phyloP scores from a whole-genome alignment of 2,113 vertebrate genomes.

The Lamprologus sp. region DNA sequence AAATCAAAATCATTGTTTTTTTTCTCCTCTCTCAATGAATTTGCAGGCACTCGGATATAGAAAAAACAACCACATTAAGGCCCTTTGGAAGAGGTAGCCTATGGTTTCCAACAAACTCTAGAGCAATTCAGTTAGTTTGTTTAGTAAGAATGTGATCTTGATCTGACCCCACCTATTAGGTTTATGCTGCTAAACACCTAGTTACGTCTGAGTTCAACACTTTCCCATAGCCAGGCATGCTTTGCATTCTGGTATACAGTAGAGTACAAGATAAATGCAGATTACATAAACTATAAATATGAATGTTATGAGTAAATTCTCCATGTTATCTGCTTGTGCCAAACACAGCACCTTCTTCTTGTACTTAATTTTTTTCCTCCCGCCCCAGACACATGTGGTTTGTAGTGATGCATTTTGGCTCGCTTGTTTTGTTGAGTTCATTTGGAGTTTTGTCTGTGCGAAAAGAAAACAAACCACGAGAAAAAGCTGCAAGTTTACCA shows the following conservation, averaged over 20 bases:
- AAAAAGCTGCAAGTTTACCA: neutral
- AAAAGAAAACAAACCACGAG: neutral
- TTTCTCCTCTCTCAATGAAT: neutral
- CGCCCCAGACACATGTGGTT: neutral
- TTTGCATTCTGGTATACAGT: neutral
- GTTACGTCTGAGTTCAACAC: neutral
- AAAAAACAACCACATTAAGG: neutral
- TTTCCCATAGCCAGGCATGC: neutral
- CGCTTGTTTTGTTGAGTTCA: neutral
- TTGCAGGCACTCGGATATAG: rapidly evolving
- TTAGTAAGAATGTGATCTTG: neutral
- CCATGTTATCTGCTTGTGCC: neutral
- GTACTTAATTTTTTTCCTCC: neutral
- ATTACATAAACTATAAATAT: neutral
- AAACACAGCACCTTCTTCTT: neutral
- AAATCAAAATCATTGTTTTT: neutral
- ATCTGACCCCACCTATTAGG: neutral
- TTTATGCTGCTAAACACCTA: neutral
- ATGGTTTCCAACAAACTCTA: neutral
- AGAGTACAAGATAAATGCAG: neutral
- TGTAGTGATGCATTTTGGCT: neutral
- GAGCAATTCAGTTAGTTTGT: neutral
- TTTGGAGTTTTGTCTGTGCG: neutral
- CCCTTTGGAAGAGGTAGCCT: neutral
- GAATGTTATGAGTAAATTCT: neutral